These are phyloP conservation scores for Mandrillus leucophaeus DNA, from an alignment of 2,113 vertebrate species.

Conservation along the genomic window DNA sequence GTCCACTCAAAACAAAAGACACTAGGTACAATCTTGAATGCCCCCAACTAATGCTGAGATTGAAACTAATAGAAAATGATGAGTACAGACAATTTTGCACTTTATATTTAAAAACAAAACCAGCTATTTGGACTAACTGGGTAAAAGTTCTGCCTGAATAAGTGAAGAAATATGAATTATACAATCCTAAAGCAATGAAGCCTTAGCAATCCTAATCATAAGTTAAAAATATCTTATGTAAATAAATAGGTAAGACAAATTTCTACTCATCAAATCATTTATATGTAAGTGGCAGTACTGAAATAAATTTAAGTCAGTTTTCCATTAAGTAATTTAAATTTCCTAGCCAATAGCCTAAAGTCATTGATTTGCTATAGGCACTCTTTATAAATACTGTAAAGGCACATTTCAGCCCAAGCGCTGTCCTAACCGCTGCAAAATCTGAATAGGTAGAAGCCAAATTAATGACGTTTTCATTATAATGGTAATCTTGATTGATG, in stretches of 20 bases:
- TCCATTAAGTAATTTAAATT: slow-evolving; percentile 45
- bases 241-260: background rate
- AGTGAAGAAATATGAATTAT: background rate
- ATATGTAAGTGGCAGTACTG: background rate
- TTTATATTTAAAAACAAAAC: slow-evolving; percentile 45
- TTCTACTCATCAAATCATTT: slow-evolving; percentile 43
- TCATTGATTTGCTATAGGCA: slow-evolving; percentile 24
- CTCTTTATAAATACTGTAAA: background rate
- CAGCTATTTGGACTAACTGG: background rate
- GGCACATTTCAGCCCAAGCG: background rate
- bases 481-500: background rate
- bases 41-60: background rate
- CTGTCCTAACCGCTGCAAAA: slow-evolving; percentile 1
- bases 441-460: background rate
- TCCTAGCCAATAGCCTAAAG: background rate
- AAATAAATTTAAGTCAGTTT: slow-evolving; percentile 36
- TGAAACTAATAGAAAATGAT: background rate
- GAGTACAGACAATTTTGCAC: background rate
- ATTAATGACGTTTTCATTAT: background rate
- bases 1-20: background rate
- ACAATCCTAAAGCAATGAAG: background rate
- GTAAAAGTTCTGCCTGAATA: background rate
- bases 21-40: background rate
- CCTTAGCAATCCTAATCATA: background rate
- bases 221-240: background rate